phyloP scores from a whole-genome alignment of 2,888 invertebrate species.

The Apotomis capreana region DNA sequence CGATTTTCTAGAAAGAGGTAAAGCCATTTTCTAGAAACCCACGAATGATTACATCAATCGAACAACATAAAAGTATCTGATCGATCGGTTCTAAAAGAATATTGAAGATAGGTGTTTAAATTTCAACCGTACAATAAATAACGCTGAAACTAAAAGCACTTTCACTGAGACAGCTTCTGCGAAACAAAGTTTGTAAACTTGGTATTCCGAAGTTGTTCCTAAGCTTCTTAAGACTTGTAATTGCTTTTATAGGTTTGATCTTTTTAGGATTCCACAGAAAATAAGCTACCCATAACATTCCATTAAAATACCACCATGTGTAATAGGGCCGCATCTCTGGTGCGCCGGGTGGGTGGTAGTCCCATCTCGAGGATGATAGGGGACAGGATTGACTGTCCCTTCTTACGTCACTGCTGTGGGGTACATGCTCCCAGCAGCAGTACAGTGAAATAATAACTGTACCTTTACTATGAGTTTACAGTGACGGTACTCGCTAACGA shows the following conservation, averaged over 20 bases:
- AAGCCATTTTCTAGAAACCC: background rate
- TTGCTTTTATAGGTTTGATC: constrained; percentile 4
- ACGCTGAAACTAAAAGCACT: constrained; percentile 4
- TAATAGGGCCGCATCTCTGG: too few species aligned
- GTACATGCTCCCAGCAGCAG: too few species aligned
- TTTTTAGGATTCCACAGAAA: background rate
- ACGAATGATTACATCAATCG: background rate
- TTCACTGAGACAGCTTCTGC: background rate
- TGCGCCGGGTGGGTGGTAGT: too few species aligned
- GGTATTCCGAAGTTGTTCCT: constrained; percentile 4
- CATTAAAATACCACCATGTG: too few species aligned
- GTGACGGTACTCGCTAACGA: too few species aligned
- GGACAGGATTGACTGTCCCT: too few species aligned
- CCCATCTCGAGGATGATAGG: too few species aligned
- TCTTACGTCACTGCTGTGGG: too few species aligned
- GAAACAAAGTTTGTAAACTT: background rate
- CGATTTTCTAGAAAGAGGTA: too few species aligned
- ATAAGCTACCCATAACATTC: background rate
- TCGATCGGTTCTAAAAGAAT: background rate
- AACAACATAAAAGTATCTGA: background rate
- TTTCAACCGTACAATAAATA: background rate
- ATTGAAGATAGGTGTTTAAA: background rate
- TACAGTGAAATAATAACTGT: too few species aligned
- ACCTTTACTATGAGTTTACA: too few species aligned
- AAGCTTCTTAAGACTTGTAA: constrained; percentile 15